phyloP scores from a whole-genome alignment of 2,888 invertebrate genomes.

The Electrophaes corylata region DNA sequence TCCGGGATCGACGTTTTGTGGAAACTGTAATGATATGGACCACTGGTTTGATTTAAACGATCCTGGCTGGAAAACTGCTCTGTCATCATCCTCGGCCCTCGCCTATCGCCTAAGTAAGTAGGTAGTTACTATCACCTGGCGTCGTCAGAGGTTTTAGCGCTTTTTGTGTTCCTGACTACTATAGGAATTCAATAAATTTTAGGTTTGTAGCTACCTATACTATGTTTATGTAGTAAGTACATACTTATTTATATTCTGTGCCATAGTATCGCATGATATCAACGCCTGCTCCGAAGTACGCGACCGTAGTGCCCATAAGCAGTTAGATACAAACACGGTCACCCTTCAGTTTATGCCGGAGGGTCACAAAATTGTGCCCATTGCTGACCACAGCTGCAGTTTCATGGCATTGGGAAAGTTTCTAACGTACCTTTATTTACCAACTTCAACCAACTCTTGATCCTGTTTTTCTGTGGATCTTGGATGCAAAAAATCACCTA shows the following conservation, averaged over 20 bases:
- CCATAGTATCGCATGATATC: not conserved
- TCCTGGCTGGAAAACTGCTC: constrained; percentile 48
- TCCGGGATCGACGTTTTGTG: constrained; percentile 51
- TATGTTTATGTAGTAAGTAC: too few relatives aligned
- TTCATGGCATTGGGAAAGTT: constrained; percentile 8
- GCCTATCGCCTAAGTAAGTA: too few relatives aligned
- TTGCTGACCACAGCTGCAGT: constrained; percentile 23
- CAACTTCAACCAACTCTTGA: too few relatives aligned
- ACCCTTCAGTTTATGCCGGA: constrained; percentile 23
- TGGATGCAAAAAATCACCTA: too few relatives aligned
- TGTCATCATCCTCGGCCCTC: constrained; percentile 40
- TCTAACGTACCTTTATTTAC: not conserved
- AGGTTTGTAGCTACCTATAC: too few relatives aligned
- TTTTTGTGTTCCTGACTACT: too few relatives aligned
- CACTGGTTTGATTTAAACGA: constrained; percentile 59
- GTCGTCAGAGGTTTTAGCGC: too few relatives aligned
- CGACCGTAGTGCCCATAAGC: constrained; percentile 19
- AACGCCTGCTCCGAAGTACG: constrained; percentile 23
- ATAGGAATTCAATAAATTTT: too few relatives aligned
- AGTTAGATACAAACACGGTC: constrained; percentile 26
- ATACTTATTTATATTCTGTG: too few relatives aligned
- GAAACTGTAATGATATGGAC: constrained; percentile 63
- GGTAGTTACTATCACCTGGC: not conserved
- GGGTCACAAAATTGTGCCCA: constrained; percentile 19
- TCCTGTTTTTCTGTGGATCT: too few relatives aligned